A percentile compares a stretch with the other conserved stretches of the same genome.
Evolutionary conservation across 2,888 invertebrate genomes (phyloP).

Genomic region (Euphydryas editha): DNA sequence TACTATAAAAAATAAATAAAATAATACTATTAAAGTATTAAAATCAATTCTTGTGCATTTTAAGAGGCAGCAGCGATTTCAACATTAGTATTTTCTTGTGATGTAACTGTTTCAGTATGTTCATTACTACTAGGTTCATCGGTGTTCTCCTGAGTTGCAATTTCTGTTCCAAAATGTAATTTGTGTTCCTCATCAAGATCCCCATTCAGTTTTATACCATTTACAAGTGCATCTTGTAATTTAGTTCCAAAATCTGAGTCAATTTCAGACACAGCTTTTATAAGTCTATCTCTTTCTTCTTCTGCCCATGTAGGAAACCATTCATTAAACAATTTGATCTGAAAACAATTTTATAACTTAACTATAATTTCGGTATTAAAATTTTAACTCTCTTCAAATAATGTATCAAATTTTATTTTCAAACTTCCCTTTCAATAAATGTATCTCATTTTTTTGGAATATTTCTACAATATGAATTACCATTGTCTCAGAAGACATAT

Average conservation of each 20-base stretch:
- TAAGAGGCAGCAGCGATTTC: constrained; percentile 77
- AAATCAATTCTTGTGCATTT: constrained; percentile 39
- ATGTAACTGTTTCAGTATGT: constrained; percentile 44
- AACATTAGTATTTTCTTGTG: constrained; percentile 64
- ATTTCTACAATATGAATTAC: no score
- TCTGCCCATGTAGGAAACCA: constrained; percentile 92
- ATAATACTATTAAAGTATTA: constrained; percentile 26
- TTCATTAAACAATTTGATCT: constrained; percentile 92
- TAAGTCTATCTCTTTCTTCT: constrained; percentile 87
- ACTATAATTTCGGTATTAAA: no score
- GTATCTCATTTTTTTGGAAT: no score
- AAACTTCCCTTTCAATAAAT: no score
- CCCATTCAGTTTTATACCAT: constrained; percentile 66
- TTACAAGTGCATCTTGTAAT: constrained; percentile 77
- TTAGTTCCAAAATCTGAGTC: constrained; percentile 89
- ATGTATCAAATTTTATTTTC: no score
- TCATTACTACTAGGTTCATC: constrained; percentile 44
- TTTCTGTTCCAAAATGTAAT: constrained; percentile 54
- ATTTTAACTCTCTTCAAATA: no score
- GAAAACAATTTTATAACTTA: constrained; percentile 45
- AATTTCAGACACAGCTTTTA: constrained; percentile 87
- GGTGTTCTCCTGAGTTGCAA: constrained; percentile 46
- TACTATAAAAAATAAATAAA: constrained; percentile 37
- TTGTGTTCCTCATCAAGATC: constrained; percentile 61
- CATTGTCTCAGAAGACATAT: no score